phyloP scores from a whole-genome alignment of 1,140 invertebrate species.

The Brachystomella parvula region DNA sequence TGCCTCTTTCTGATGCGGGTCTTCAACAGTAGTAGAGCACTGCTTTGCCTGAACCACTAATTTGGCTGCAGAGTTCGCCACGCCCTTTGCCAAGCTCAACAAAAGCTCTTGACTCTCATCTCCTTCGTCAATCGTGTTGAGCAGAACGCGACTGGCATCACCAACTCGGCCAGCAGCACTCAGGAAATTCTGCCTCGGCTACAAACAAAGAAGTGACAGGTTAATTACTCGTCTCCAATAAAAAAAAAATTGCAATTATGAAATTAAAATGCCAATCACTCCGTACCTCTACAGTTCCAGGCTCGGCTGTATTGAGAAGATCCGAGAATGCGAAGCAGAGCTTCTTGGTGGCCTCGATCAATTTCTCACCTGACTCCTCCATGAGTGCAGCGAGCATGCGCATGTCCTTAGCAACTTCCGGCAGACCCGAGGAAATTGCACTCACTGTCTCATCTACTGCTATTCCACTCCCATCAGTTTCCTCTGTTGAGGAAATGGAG shows the following conservation, averaged over 20 bases:
- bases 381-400: slow-evolving; percentile 90
- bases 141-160: slow-evolving; percentile 85
- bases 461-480: slow-evolving; percentile 70
- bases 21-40: slow-evolving; percentile 74
- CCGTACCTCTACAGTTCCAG: slow-evolving; percentile 74
- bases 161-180: slow-evolving; percentile 91
- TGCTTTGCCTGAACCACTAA: slow-evolving; percentile 90
- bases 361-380: slow-evolving; percentile 70
- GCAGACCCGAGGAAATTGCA: slow-evolving; percentile 91
- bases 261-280: not conserved
- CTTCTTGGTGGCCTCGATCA: slow-evolving; percentile 84
- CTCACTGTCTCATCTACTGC: slow-evolving; percentile 93
- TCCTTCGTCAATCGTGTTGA: slow-evolving; percentile 91
- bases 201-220: slow-evolving; percentile 40
- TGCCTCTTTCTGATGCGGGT: slow-evolving; percentile 55
- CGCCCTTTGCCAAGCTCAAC: slow-evolving; percentile 81
- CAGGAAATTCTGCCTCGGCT: slow-evolving; percentile 83
- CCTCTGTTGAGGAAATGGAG: slow-evolving; percentile 79
- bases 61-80: slow-evolving; percentile 92
- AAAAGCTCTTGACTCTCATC: slow-evolving; percentile 78
- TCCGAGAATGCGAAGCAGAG: slow-evolving; percentile 91
- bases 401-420: slow-evolving; percentile 91
- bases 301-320: slow-evolving; percentile 86
- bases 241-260: not conserved
- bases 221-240: slow-evolving; percentile 6